Conservation (phyloP, 2,888 invertebrate species). For the Andrena trimmerana region DNA sequence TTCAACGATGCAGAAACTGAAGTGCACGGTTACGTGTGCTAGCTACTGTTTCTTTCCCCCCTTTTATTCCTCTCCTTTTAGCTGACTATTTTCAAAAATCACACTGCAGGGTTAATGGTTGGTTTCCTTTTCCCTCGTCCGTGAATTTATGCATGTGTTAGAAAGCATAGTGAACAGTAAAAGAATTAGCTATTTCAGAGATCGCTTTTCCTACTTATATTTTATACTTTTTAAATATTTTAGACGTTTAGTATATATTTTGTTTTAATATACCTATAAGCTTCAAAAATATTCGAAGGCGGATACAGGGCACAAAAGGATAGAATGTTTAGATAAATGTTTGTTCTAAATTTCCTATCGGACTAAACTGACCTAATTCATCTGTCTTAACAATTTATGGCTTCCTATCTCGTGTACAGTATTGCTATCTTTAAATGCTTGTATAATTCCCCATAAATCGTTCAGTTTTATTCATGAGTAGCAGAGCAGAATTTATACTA, state of each 20-base stretch:
- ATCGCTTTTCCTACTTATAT: neutral
- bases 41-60: neutral
- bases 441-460: neutral
- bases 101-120: neutral
- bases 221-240: too few relatives aligned
- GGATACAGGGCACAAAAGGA: neutral
- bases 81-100: neutral
- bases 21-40: constrained; percentile 1
- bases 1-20: constrained; percentile 19
- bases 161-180: neutral
- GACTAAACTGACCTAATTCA: neutral
- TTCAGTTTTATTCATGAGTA: neutral
- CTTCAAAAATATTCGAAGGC: too few relatives aligned
- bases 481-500: neutral
- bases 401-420: neutral
- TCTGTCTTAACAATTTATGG: neutral
- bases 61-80: neutral
- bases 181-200: neutral
- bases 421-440: neutral
- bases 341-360: neutral
- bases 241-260: too few relatives aligned
- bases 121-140: neutral
- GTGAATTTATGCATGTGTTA: neutral
- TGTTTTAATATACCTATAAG: too few relatives aligned
- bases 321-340: neutral